Conservation (phyloP, 1,140 invertebrate genomes). For the Drosophila dunni region DNA sequence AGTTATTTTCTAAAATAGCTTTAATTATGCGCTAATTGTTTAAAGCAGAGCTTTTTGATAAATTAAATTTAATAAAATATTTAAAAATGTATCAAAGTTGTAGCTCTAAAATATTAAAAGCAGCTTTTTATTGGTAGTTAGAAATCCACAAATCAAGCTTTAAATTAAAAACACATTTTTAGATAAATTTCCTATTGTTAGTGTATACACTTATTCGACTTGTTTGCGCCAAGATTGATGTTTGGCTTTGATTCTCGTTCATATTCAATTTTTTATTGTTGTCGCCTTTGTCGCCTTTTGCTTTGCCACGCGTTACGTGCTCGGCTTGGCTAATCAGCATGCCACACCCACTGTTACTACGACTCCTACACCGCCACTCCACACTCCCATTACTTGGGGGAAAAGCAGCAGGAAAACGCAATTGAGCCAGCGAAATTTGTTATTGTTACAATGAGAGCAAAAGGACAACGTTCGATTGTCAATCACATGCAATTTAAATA, state of each 20-base stretch:
- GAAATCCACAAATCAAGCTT: no score
- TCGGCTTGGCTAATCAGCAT: slow-evolving; percentile 70
- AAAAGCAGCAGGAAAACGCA: slow-evolving; percentile 19
- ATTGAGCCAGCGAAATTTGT: slow-evolving; percentile 35
- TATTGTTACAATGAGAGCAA: slow-evolving; percentile 28
- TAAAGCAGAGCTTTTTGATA: no score
- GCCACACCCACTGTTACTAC: neutral
- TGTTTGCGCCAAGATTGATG: neutral
- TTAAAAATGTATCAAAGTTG: no score
- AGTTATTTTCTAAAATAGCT: no score
- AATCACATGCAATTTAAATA: slow-evolving; percentile 83
- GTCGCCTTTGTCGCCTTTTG: slow-evolving; percentile 68
- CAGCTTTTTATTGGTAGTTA: no score
- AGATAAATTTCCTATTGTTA: neutral
- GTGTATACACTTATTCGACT: slow-evolving; percentile 24
- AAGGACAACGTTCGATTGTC: slow-evolving; percentile 58
- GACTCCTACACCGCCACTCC: neutral
- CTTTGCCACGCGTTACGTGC: slow-evolving; percentile 75
- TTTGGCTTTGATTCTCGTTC: slow-evolving; percentile 46
- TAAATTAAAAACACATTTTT: no score
- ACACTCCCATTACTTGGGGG: neutral
- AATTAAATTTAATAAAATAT: no score
- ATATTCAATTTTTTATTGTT: slow-evolving; percentile 72
- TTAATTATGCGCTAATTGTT: no score
- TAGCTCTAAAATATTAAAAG: no score